Evolutionary conservation across 2,888 invertebrate species (phyloP).

Genomic region (Oscheius myriophilus): DNA sequence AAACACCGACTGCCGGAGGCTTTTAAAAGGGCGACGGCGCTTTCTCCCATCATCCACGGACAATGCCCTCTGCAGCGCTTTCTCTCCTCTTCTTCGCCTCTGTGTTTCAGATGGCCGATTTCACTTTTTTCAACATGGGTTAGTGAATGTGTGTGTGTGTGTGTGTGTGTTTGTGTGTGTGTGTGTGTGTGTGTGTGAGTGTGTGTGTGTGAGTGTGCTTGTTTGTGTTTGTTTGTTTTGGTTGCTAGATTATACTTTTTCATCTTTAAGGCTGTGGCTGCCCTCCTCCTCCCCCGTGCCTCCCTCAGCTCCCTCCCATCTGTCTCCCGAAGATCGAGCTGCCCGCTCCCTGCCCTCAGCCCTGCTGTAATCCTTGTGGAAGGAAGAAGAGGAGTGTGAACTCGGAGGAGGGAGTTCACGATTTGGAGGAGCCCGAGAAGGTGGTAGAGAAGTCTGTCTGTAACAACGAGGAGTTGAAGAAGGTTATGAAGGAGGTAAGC

Average conservation of each 20-base stretch:
- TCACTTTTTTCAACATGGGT: slow-evolving; percentile 11
- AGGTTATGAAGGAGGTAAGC: slow-evolving; percentile 9
- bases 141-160: too few species aligned
- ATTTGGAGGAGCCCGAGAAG: not conserved
- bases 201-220: too few species aligned
- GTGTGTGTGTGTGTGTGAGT: too few species aligned
- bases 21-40: slow-evolving; percentile 1
- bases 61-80: not conserved
- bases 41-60: not conserved
- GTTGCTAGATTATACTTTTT: too few species aligned
- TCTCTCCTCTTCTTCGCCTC: not conserved
- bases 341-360: not conserved
- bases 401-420: not conserved
- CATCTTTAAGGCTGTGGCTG: slow-evolving; percentile 15
- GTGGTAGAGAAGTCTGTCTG: not conserved
- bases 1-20: not conserved
- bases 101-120: not conserved
- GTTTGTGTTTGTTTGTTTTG: too few species aligned
- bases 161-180: too few species aligned
- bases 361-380: slow-evolving; percentile 11
- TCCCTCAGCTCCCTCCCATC: slow-evolving; percentile 14
- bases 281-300: slow-evolving; percentile 9
- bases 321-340: slow-evolving; percentile 9
- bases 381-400: slow-evolving; percentile 13
- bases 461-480: slow-evolving; percentile 11